Percentiles rank a stretch among this genome's conserved stretches.
Conservation (phyloP, 2,888 invertebrate species). For the Trypoxylon attenuatum region DNA sequence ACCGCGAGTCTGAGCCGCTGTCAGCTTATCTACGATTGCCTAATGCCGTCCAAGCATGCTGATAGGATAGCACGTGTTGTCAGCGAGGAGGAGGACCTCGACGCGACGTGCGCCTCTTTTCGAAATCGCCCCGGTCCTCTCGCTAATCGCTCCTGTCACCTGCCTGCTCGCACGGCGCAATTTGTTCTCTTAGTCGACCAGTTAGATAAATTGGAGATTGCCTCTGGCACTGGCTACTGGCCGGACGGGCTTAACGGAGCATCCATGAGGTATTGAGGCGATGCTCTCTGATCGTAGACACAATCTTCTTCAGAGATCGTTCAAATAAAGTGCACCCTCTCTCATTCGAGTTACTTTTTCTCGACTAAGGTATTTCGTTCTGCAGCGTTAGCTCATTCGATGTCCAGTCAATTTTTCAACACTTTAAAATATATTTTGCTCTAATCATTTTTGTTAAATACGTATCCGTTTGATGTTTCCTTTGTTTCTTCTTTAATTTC, state of each 20-base stretch:
- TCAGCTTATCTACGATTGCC: slow-evolving; percentile 50
- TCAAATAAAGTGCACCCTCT: too few species aligned
- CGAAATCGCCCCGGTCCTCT: slow-evolving; percentile 6
- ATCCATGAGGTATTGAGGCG: slow-evolving; percentile 21
- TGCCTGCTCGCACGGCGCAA: slow-evolving; percentile 7
- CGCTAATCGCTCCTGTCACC: slow-evolving; percentile 40
- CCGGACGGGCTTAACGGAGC: slow-evolving; percentile 34
- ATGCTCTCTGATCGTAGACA: not conserved
- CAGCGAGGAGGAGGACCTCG: not conserved
- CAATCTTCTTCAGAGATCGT: too few species aligned
- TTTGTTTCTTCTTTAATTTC: slow-evolving; percentile 33
- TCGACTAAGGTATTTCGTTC: too few species aligned
- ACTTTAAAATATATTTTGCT: not conserved
- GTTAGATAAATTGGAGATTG: slow-evolving; percentile 33
- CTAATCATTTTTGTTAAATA: too few species aligned
- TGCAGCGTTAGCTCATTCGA: too few species aligned
- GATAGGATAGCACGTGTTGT: slow-evolving; percentile 37
- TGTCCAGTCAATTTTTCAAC: too few species aligned
- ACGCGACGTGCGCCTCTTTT: not conserved
- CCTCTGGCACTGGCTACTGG: slow-evolving; percentile 15
- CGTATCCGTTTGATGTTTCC: not conserved
- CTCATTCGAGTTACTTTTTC: too few species aligned
- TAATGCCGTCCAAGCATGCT: slow-evolving; percentile 9
- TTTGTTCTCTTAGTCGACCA: not conserved
- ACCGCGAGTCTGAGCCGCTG: slow-evolving; percentile 19